Base-by-base conservation (phyloP, 2,888 invertebrate species). In the Hydroisotoma schaefferi region DNA sequence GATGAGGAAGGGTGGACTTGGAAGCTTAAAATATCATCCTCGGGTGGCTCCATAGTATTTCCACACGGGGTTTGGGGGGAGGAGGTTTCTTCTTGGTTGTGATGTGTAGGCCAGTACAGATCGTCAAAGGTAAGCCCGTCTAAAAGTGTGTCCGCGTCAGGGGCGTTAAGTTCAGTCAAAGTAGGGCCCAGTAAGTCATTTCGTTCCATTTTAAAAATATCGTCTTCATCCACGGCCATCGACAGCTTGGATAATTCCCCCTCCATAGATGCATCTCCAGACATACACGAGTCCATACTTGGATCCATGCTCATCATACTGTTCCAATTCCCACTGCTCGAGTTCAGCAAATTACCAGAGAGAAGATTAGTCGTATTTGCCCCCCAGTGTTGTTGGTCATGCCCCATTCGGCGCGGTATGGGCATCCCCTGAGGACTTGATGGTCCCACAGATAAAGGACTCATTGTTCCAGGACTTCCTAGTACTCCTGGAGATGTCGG, bases 41-140 rank as follows among this genome's bases (percentile, higher is more conserved):
- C 67, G 20, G 65, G 63, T 58, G 68, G 63, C 46, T 64, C 40
- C 27, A 65, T 47, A 38, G 67, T 61, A n/a, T 27, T 59, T 22
- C 63, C 65, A 26, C 65, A 65, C 2, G 69, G 69, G 15, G 69
- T 69, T 25, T 72, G 72, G 2, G 72, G 72, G 5, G 72, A 72
- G 8, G 72, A 70, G 6, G 72, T 71, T 2, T 68, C 71, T 57
- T 69, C 71, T 12, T 60, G 51, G 33, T 44, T 46, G 26, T 62
- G 55, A 73, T 87, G 88, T 73, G 86, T 86, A 1, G 88, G 87
- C 70, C 88, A 76, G 20, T 88, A 78, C 48, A 92, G 78, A 76
- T 91, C 91, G 76, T 91, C 91, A 76, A 92, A 89, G 77, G 88
- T 91, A 68, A 92, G 82, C 77, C 90, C 90, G 75, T 88, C 89